A percentile compares a stretch with the other conserved stretches of the same genome.
Conservation (phyloP, 2,113 vertebrate genomes). For the Crotophaga sulcirostris region DNA sequence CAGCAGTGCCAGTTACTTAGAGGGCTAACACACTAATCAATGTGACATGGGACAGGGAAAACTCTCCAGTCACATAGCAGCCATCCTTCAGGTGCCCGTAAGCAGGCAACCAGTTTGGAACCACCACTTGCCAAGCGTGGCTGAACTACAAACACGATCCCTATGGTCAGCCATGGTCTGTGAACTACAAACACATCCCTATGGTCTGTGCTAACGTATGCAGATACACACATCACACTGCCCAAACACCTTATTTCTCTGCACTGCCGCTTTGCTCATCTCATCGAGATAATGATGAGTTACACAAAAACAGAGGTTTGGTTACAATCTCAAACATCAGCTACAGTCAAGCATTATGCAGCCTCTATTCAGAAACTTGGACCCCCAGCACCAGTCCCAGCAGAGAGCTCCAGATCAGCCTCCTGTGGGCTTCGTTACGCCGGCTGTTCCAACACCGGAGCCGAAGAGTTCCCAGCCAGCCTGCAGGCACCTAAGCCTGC, state of each 20-base stretch:
- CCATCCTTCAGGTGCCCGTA: not conserved
- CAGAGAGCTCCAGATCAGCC: not conserved
- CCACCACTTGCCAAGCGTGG: not conserved
- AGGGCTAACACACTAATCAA: not conserved
- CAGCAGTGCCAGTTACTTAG: not conserved
- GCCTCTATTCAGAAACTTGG: not conserved
- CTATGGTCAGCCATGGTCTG: not conserved
- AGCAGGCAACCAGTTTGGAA: not conserved
- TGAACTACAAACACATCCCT: not conserved
- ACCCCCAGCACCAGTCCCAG: not conserved
- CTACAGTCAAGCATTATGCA: not conserved
- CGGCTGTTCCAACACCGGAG: accelerated
- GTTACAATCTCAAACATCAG: not conserved
- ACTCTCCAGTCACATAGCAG: not conserved
- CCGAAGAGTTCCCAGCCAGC: accelerated
- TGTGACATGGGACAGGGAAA: not conserved
- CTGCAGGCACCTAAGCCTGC: not conserved
- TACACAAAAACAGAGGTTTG: not conserved
- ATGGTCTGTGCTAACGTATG: too few species aligned
- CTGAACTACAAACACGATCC: not conserved
- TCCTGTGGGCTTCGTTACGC: not conserved
- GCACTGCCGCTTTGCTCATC: not conserved
- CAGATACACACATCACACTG: not conserved
- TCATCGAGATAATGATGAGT: not conserved
- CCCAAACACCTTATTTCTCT: not conserved